phyloP scores from a whole-genome alignment of 2,888 invertebrate species.

The Acanthosepion lycidas region DNA sequence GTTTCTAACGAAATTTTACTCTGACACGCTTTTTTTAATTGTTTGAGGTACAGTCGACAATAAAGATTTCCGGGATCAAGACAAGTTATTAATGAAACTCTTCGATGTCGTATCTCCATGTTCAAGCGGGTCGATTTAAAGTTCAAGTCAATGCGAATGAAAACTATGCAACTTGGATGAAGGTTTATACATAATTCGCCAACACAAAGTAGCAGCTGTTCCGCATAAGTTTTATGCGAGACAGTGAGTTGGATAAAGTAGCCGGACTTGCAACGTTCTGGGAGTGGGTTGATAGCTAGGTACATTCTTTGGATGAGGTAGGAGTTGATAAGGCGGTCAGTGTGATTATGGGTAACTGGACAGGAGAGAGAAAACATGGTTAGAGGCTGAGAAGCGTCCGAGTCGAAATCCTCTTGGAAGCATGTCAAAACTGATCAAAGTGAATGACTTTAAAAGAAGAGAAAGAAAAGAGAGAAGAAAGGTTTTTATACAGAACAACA shows the following conservation, averaged over 20 bases:
- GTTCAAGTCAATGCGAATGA: background rate
- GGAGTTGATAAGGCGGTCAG: background rate
- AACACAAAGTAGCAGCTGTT: background rate
- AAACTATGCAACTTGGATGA: background rate
- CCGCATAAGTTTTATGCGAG: background rate
- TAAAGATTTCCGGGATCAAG: background rate
- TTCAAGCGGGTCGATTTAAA: background rate
- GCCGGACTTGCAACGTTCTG: background rate
- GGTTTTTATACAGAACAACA: background rate
- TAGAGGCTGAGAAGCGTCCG: background rate
- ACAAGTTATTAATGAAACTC: background rate
- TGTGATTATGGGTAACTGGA: background rate
- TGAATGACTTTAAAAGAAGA: background rate
- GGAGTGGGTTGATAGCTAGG: background rate
- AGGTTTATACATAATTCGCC: background rate
- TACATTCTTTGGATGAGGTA: background rate
- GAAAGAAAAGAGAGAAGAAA: background rate
- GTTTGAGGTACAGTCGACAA: too few species aligned
- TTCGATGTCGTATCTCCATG: background rate
- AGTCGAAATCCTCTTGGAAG: background rate
- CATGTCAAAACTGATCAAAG: background rate
- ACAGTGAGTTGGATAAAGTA: background rate
- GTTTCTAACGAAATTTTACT: too few species aligned
- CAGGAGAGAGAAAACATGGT: background rate
- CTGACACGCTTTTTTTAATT: too few species aligned